Evolutionary conservation across 2,888 invertebrate genomes (phyloP).

Genomic region (Ormyrus pomaceus): DNA sequence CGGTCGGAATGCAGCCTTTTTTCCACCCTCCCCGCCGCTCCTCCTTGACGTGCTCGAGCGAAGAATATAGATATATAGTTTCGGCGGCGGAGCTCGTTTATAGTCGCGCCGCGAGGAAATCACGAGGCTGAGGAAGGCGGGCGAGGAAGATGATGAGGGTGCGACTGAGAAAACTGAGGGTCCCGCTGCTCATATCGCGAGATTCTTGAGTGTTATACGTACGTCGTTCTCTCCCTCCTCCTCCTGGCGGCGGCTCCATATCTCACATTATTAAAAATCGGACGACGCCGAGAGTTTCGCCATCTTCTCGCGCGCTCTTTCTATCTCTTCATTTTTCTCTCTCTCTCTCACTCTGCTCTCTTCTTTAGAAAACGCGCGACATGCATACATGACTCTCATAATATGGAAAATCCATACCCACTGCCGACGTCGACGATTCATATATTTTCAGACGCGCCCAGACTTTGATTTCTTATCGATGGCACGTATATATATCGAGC

Average conservation of each 20-base stretch:
- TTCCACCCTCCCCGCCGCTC: neutral
- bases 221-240: conserved; percentile 7
- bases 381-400: conserved; percentile 51
- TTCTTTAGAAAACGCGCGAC: conserved; percentile 46
- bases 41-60: conserved; percentile 41
- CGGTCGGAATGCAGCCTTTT: too few relatives aligned
- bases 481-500: conserved; percentile 15
- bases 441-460: conserved; percentile 31
- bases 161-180: neutral
- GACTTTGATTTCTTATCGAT: conserved; percentile 48
- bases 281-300: conserved; percentile 25
- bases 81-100: conserved; percentile 8
- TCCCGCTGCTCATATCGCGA: conserved; percentile 48
- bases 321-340: conserved; percentile 8
- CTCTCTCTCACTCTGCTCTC: neutral
- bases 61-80: conserved; percentile 2
- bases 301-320: neutral
- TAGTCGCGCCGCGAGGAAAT: conserved; percentile 14
- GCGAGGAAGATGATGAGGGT: conserved; percentile 16
- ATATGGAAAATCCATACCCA: conserved; percentile 50
- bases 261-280: conserved; percentile 67
- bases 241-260: conserved; percentile 55
- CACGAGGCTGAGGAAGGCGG: neutral
- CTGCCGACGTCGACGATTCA: conserved; percentile 28
- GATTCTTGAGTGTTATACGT: conserved; percentile 37